A percentile compares a stretch with the other conserved stretches of the same genome.
Evolutionary conservation across 2,888 invertebrate genomes (phyloP).

Genomic region (Tortrix viridana): DNA sequence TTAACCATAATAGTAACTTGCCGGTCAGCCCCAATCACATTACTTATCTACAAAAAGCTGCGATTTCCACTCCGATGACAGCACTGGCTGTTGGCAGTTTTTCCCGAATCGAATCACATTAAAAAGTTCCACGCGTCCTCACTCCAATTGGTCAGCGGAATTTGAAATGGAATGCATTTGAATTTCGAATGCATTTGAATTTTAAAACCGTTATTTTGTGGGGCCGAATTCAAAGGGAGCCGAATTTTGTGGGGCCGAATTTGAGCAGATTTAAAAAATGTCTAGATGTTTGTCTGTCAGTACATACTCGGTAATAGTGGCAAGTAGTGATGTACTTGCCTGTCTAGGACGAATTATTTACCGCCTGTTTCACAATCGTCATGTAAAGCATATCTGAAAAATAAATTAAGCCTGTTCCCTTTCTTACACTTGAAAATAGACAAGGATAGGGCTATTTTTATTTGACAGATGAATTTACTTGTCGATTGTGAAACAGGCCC

Average conservation of each 20-base stretch:
- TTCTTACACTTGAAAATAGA: no score
- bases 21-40: not conserved
- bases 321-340: no score
- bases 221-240: not conserved
- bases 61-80: not conserved
- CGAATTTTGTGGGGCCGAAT: not conserved
- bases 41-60: not conserved
- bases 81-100: slow-evolving; percentile 3
- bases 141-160: slow-evolving; percentile 12
- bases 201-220: not conserved
- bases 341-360: no score
- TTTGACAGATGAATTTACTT: no score
- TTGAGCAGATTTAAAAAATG: no score
- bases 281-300: no score
- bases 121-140: slow-evolving; percentile 14
- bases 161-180: slow-evolving; percentile 16
- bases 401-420: no score
- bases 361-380: no score
- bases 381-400: no score
- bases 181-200: slow-evolving; percentile 16
- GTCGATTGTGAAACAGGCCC: no score
- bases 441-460: no score
- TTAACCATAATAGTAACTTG: not conserved
- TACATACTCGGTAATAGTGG: no score
- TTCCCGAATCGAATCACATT: slow-evolving; percentile 19